phyloP scores from a whole-genome alignment of 2,113 vertebrate genomes.

The Phaetusa simplex region DNA sequence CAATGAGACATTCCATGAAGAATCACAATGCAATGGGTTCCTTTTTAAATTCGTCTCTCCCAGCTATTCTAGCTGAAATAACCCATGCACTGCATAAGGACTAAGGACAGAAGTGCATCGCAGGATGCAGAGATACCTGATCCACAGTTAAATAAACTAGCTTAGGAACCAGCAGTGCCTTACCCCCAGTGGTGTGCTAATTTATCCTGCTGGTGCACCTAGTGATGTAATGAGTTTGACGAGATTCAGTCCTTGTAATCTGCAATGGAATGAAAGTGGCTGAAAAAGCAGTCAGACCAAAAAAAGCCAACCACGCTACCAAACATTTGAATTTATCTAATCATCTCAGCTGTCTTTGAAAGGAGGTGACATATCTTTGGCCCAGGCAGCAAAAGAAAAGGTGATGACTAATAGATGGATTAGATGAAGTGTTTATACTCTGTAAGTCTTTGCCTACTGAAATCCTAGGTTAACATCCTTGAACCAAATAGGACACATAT shows the following conservation, averaged over 20 bases:
- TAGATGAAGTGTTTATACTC: background rate
- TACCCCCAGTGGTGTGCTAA: background rate
- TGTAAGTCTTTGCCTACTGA: background rate
- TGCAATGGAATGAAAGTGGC: background rate
- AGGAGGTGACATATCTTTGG: background rate
- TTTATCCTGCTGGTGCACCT: background rate
- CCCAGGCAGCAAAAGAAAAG: background rate
- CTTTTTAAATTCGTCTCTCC: background rate
- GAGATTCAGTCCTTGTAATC: background rate
- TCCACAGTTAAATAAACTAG: background rate
- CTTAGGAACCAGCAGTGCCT: background rate
- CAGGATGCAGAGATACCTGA: background rate
- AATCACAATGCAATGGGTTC: background rate
- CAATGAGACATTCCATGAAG: background rate
- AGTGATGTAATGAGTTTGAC: background rate
- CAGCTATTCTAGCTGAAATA: background rate
- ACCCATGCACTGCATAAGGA: accelerated
- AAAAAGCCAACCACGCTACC: too few relatives aligned
- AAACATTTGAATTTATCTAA: background rate
- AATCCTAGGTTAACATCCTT: background rate
- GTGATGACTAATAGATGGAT: background rate
- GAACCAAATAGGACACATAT: background rate
- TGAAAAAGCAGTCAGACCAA: background rate
- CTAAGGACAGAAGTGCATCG: background rate
- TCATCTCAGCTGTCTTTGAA: background rate